Base-by-base conservation (phyloP, 2,797 vertebrate species). In the Alfaro cultratus region DNA sequence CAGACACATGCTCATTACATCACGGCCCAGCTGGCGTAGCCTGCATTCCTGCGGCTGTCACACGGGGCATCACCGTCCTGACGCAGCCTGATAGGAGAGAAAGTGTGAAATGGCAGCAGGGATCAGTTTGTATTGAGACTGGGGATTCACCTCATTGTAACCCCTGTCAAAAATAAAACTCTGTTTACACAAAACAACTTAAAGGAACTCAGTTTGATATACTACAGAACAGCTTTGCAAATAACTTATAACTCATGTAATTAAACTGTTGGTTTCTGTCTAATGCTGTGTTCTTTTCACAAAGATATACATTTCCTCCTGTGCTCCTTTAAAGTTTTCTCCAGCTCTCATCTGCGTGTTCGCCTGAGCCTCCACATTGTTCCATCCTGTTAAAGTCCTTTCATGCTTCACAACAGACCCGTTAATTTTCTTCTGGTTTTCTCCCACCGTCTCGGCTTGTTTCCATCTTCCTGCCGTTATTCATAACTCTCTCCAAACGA, bases 51-150 rank as follows among this genome's bases (percentile, higher is more conserved):
- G 82, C 80, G 76, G 89, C 89, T 92, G 92, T 96, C 95, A 96
- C 94, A 93, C 84, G 92, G 85, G 82, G 88, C 90, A 93, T 94
- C 94, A 94, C 89, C 92, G 91, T 87, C 82, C 87, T 86, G 92
- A 87, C 79, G 74, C 81, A 67, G 77, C 78, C 53, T 55, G 0
- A 76, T 57, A 73, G 74, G 71, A 43, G 71, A 64, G 81, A 46
- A 76, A 55, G 81, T 78, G 84, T 76, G 51, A 80, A 85, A 85
- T 75, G 85, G 77, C 88, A 68, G 78, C 46, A 41, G 78, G 31
- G 75, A 77, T 43, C 73, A 75, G 36, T 23, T 23, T 79, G 47
- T 78, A 53, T 68, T 76, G 23, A 39, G 51, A 57, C 29, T 60
- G 1, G 67, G 85, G 85, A 81, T 85, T 83, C 83, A 89, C 88